phyloP scores from a whole-genome alignment of 2,797 vertebrate species.

The Poecilia gillii region DNA sequence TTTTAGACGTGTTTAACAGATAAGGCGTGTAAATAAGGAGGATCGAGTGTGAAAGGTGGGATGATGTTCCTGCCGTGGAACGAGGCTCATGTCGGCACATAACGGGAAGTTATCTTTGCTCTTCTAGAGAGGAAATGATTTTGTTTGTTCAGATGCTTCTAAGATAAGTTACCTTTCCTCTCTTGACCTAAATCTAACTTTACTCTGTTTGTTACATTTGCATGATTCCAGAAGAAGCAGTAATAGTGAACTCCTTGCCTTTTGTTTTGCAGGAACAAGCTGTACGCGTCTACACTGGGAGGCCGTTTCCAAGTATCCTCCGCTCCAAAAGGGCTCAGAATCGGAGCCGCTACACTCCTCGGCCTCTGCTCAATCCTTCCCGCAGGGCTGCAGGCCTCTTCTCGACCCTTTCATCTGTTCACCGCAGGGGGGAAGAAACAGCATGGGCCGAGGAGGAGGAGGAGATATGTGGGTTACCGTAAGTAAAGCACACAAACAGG shows the following conservation, averaged over 20 bases:
- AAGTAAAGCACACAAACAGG: slow-evolving; percentile 38
- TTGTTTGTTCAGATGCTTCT: slow-evolving; percentile 4
- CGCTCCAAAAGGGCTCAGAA: slow-evolving; percentile 46
- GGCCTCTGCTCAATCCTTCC: slow-evolving; percentile 79
- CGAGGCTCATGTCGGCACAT: neutral
- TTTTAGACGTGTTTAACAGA: slow-evolving; percentile 37
- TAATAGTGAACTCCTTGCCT: neutral
- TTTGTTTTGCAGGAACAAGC: slow-evolving; percentile 52
- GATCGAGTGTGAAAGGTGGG: neutral
- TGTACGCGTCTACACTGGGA: slow-evolving; percentile 61
- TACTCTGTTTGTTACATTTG: neutral
- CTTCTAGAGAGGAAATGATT: neutral
- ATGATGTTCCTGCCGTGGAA: slow-evolving; percentile 11
- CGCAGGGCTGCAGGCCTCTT: slow-evolving; percentile 77
- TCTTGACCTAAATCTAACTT: neutral
- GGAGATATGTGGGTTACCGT: slow-evolving; percentile 54
- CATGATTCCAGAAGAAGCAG: neutral
- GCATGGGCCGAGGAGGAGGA: slow-evolving; percentile 29
- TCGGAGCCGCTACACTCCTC: slow-evolving; percentile 73
- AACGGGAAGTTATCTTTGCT: neutral
- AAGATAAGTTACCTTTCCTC: neutral
- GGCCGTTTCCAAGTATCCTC: slow-evolving; percentile 79
- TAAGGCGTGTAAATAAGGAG: slow-evolving; percentile 12
- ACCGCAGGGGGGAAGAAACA: slow-evolving; percentile 35
- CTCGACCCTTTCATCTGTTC: slow-evolving; percentile 54